Evolutionary conservation across 2,113 vertebrate species (phyloP), one percentile per base, ranked within the genome.

Genomic region (Phoenicopterus ruber): DNA sequence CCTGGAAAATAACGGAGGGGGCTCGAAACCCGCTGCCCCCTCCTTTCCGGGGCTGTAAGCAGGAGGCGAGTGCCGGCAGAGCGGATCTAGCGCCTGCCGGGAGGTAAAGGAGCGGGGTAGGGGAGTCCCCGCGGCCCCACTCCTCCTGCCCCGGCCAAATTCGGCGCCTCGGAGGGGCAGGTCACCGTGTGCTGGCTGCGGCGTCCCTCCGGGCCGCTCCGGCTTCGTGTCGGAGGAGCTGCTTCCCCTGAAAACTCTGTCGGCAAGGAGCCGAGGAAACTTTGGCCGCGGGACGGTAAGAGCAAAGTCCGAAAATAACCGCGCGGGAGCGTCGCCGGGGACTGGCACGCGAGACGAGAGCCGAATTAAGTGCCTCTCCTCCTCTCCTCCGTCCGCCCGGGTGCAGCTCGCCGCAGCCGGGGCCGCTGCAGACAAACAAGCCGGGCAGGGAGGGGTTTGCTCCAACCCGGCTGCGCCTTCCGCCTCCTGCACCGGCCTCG

Each of bases 71-170:
- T 1, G 12, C 14, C 2, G 7, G 57, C 49, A 14, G 59, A 28
- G 34, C 7, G 3, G 40, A 7, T 71, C 66, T 57, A 34, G 15
- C 3, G 4, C 34, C n/a, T 25, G 38, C 31, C 31, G 5, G 24
- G 42, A 58, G 71, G 44, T 12, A 7, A 59, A 24, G 49, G 50
- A 72, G 59, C 1, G 1, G 54, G 34, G 9, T 3, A 25, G 28
- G 19, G 62, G 36, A 2, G 32, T 57, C 55, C 32, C 55, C 2
- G 0, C 0, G 13, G 49, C 49, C 38, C 42, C 2, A 1, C 19
- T 34, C 17, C n/a, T 62, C 55, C 40, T 44, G 26, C n/a, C 25
- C 26, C 36, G 7, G 47, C 59, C 0, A 0, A 29, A 31, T 44
- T 55, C 0, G 17, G 55, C 54, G 6, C 59, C 17, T 18, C 1